Conservation (phyloP, 2,888 invertebrate genomes). For the Girardia tigrina region DNA sequence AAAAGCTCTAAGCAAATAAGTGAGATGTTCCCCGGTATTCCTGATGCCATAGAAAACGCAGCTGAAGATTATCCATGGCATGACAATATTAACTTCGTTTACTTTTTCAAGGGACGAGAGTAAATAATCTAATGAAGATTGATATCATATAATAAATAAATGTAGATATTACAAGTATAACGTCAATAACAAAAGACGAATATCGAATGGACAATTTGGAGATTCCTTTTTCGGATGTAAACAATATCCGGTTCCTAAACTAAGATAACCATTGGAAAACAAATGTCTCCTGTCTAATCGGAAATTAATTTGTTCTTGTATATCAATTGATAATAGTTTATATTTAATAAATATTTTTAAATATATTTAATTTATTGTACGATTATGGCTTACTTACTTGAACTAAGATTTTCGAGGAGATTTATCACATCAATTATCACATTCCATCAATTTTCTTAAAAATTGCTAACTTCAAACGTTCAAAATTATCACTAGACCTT, state of each 20-base stretch:
- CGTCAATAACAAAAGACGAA: not conserved
- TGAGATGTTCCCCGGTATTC: not conserved
- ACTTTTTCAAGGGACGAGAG: slow-evolving; percentile 4
- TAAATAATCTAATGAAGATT: not conserved
- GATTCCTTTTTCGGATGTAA: slow-evolving; percentile 2
- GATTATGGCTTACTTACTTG: no score
- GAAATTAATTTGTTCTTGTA: no score
- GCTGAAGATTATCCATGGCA: slow-evolving; percentile 16
- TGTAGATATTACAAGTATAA: not conserved
- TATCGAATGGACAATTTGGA: not conserved
- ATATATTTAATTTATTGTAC: no score
- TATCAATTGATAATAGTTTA: no score
- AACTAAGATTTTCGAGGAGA: no score
- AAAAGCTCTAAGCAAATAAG: not conserved
- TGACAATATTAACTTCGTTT: not conserved
- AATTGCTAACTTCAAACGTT: no score
- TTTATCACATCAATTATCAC: no score
- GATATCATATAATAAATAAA: not conserved
- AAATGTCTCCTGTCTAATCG: no score
- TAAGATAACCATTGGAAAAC: not conserved
- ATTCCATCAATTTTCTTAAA: no score
- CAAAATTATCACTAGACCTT: no score
- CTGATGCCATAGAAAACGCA: not conserved
- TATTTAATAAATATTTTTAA: no score
- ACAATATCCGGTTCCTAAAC: slow-evolving; percentile 8